Conservation (phyloP, 2,888 invertebrate species). For the Epiblema foenella region DNA sequence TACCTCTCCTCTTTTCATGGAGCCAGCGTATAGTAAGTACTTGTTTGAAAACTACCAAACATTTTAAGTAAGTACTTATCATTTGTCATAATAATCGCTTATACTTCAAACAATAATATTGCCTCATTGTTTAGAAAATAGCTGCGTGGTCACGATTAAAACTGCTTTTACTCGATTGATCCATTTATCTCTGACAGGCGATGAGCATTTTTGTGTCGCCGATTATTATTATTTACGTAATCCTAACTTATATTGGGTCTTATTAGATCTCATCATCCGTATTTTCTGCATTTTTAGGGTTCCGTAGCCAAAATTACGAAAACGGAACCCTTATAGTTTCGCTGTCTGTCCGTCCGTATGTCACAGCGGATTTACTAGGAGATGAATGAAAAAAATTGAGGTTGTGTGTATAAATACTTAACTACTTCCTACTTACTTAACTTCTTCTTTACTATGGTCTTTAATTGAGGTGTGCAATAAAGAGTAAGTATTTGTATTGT, state of each 20-base stretch:
- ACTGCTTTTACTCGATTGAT: background rate
- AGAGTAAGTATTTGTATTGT: no score
- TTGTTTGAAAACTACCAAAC: background rate
- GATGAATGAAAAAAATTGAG: no score
- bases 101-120: background rate
- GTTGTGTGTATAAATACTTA: no score
- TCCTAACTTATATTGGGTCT: slow-evolving; percentile 3
- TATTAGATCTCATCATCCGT: background rate
- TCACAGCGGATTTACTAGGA: no score
- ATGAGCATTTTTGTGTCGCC: slow-evolving; percentile 7
- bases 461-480: no score
- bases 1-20: no score
- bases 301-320: no score
- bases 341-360: no score
- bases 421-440: no score
- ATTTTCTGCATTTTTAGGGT: background rate
- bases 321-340: no score
- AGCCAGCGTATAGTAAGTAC: no score
- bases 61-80: background rate
- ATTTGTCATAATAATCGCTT: background rate
- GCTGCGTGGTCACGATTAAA: slow-evolving; percentile 11
- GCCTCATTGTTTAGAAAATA: background rate
- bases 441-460: no score
- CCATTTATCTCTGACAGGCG: slow-evolving; percentile 1
- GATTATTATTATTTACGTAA: slow-evolving; percentile 19